Conservation (phyloP, 2,113 vertebrate species). For the Sclerurus mexicanus region DNA sequence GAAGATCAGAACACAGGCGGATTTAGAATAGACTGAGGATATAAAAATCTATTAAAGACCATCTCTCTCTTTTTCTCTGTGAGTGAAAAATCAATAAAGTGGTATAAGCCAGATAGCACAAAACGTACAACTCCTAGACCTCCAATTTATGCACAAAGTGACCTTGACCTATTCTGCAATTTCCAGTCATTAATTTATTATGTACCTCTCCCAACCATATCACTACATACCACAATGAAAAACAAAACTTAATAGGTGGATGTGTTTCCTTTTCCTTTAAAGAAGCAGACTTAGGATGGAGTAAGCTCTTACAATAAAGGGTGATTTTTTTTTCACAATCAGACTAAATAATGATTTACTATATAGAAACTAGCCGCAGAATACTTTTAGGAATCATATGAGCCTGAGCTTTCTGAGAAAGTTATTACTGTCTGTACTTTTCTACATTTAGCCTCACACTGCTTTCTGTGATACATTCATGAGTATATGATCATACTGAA, state of each 20-base stretch:
- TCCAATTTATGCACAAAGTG: conserved; percentile 40
- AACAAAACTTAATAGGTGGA: conserved; percentile 9
- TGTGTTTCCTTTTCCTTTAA: conserved; percentile 20
- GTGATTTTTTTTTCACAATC: neutral
- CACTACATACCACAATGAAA: conserved; percentile 6
- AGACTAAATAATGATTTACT: conserved; percentile 1
- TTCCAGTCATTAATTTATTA: conserved; percentile 61
- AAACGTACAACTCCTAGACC: conserved; percentile 34
- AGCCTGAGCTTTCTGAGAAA: neutral
- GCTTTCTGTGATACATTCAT: neutral
- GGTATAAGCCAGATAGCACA: conserved; percentile 33
- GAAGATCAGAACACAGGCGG: conserved; percentile 5
- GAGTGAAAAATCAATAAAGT: conserved; percentile 59
- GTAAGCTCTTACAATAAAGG: neutral
- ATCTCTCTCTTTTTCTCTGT: conserved; percentile 16
- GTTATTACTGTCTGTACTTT: neutral
- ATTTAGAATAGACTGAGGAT: conserved; percentile 53
- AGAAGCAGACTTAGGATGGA: neutral
- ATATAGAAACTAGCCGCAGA: neutral
- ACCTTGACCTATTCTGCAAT: conserved; percentile 62
- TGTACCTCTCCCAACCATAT: neutral
- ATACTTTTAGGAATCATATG: neutral
- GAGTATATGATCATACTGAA: neutral
- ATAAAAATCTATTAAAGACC: conserved; percentile 49
- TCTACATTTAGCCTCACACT: neutral